phyloP scores from a whole-genome alignment of 2,113 vertebrate species.

The Polyodon spathula region DNA sequence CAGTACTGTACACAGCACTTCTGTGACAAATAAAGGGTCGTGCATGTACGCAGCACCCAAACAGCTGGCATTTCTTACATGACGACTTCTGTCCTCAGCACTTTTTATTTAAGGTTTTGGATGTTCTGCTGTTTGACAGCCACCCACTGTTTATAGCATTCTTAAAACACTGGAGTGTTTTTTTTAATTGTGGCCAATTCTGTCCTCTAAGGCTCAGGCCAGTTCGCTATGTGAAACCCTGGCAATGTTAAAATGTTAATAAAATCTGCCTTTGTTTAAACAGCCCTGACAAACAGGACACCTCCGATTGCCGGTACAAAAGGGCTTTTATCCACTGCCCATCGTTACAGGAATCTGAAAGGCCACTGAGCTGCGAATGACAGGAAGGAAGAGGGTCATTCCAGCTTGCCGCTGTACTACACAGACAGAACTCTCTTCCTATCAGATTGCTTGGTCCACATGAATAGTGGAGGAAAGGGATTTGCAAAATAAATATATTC shows the following conservation, averaged over 20 bases:
- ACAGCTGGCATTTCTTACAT: too few species aligned
- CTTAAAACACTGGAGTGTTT: too few species aligned
- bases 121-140: too few species aligned
- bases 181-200: neutral
- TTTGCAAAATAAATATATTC: too few species aligned
- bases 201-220: too few species aligned
- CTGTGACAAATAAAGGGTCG: too few species aligned
- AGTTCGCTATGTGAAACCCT: neutral
- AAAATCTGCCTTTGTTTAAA: neutral
- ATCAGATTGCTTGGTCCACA: neutral
- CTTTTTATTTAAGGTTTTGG: too few species aligned
- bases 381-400: conserved; percentile 8
- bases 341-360: neutral
- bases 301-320: neutral
- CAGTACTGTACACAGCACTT: too few species aligned
- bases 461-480: too few species aligned
- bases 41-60: too few species aligned
- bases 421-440: conserved; percentile 5
- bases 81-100: too few species aligned
- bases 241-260: neutral
- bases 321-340: neutral
- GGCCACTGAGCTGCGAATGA: neutral
- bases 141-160: too few species aligned
- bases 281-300: conserved; percentile 8
- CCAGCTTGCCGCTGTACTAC: neutral